Evolutionary conservation across 2,888 invertebrate species (phyloP).

Genomic region (Agriotes lineatus): DNA sequence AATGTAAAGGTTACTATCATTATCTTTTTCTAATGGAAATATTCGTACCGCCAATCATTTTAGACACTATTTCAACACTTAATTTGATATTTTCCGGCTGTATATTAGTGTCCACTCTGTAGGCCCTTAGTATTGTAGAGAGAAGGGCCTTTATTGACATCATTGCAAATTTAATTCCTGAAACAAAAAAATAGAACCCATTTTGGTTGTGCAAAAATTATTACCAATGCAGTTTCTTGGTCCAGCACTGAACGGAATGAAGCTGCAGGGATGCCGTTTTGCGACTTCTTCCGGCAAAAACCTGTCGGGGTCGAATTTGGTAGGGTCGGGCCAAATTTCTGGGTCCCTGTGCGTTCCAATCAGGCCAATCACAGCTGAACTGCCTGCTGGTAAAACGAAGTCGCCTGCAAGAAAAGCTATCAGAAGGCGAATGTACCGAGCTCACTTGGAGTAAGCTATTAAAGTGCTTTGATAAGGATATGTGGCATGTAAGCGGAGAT

Average conservation of each 20-base stretch:
- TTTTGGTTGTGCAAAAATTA: too few relatives aligned
- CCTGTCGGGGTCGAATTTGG: slow-evolving; percentile 71
- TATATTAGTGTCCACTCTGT: slow-evolving; percentile 50
- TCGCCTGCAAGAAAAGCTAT: slow-evolving; percentile 19
- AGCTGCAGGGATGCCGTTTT: slow-evolving; percentile 67
- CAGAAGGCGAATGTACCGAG: neutral
- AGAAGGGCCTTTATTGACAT: slow-evolving; percentile 39
- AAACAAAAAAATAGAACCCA: neutral
- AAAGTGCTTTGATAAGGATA: slow-evolving; percentile 17
- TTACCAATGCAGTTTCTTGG: slow-evolving; percentile 68
- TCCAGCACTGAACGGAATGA: slow-evolving; percentile 68
- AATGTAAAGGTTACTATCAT: too few relatives aligned
- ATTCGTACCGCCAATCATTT: slow-evolving; percentile 55
- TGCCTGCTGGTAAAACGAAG: slow-evolving; percentile 14
- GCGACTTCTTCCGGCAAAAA: slow-evolving; percentile 69
- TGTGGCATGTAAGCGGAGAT: slow-evolving; percentile 11
- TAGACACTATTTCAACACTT: slow-evolving; percentile 52
- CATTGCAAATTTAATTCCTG: slow-evolving; percentile 25
- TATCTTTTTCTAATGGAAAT: slow-evolving; percentile 45
- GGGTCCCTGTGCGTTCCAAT: slow-evolving; percentile 68
- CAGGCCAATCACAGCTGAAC: slow-evolving; percentile 64
- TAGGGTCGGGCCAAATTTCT: slow-evolving; percentile 70
- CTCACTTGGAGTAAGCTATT: slow-evolving; percentile 7
- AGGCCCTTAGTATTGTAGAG: slow-evolving; percentile 59
- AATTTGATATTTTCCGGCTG: slow-evolving; percentile 53